Conservation (phyloP, 2,888 invertebrate genomes). For the Archips xylosteana region DNA sequence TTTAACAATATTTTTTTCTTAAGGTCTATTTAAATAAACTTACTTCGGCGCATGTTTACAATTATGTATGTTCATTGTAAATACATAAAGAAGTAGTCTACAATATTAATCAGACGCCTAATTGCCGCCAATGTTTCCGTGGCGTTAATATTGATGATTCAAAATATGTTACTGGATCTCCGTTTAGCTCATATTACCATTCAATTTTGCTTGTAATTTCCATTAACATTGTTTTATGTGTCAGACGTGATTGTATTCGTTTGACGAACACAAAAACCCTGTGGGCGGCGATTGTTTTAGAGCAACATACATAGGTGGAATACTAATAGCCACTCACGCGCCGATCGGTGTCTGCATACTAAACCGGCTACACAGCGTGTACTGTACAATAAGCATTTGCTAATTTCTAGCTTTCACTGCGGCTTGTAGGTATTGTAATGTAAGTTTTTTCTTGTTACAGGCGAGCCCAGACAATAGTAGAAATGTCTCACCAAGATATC, state of each 20-base stretch:
- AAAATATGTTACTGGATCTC: constrained; percentile 11
- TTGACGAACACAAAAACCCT: constrained; percentile 65
- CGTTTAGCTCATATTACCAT: constrained; percentile 26
- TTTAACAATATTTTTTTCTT: background rate
- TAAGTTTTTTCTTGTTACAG: constrained; percentile 67
- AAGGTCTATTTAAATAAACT: background rate
- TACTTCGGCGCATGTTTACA: background rate
- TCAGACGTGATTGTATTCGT: constrained; percentile 67
- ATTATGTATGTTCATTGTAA: background rate
- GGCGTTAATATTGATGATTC: constrained; percentile 20
- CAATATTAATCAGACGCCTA: background rate
- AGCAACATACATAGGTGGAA: constrained; percentile 66
- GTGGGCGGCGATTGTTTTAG: constrained; percentile 73
- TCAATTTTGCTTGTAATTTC: constrained; percentile 54
- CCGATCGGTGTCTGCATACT: constrained; percentile 48
- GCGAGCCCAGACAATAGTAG: constrained; percentile 83
- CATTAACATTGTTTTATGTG: constrained; percentile 64
- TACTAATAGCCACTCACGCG: constrained; percentile 62
- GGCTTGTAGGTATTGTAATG: constrained; percentile 14
- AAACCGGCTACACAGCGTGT: constrained; percentile 22
- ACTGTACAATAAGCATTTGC: constrained; percentile 31
- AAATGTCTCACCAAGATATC: constrained; percentile 81
- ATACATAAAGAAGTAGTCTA: background rate
- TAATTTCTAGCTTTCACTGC: constrained; percentile 39
- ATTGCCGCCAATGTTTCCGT: constrained; percentile 2